These are phyloP conservation scores for Distichodus sexfasciatus DNA, from an alignment of 2,797 vertebrate species.

Conservation along the genomic window DNA sequence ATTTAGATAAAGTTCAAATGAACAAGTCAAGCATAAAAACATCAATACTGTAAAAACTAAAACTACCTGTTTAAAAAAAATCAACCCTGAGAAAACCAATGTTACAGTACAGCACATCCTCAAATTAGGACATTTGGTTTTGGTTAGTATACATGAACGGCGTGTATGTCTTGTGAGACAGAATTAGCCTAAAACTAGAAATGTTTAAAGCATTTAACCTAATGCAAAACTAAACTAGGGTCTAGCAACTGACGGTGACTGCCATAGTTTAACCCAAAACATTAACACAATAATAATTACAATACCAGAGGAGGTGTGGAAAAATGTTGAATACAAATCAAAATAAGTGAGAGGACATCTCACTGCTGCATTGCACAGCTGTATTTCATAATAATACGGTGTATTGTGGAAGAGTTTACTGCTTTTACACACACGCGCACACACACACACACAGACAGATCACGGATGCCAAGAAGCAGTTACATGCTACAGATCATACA, in stretches of 20 bases:
- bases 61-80: background rate
- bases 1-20: constrained; percentile 6
- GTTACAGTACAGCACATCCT: constrained; percentile 28
- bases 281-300: constrained; percentile 4
- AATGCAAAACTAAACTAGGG: constrained; percentile 30
- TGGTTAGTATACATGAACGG: constrained; percentile 16
- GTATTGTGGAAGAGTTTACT: background rate
- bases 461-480: background rate
- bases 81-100: constrained; percentile 22
- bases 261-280: background rate
- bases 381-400: background rate
- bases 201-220: constrained; percentile 4
- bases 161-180: background rate
- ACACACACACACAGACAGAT: background rate
- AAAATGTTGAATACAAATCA: background rate
- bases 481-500: background rate
- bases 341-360: background rate
- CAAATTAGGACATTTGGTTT: background rate
- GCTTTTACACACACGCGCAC: background rate
- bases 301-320: constrained; percentile 1
- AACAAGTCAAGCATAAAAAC: constrained; percentile 3
- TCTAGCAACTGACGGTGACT: background rate
- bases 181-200: background rate
- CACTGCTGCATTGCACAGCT: background rate
- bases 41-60: constrained; percentile 2